Evolutionary conservation across 2,888 invertebrate genomes (phyloP).

Genomic region (Macrophya alboannulata): DNA sequence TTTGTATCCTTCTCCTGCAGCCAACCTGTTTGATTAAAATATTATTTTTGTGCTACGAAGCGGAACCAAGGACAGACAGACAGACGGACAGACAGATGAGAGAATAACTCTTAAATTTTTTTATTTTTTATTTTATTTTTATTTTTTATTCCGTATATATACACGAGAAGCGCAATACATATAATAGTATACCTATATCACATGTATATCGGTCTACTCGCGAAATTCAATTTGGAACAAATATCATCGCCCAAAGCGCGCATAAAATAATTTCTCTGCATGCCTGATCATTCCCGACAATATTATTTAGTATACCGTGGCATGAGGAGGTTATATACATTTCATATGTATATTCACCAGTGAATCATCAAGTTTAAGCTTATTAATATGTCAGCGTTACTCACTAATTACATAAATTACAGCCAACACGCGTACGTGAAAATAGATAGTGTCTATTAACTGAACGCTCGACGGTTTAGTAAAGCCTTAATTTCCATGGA

Average conservation of each 20-base stretch:
- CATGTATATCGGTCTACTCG: neutral
- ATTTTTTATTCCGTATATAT: neutral
- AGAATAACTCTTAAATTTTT: neutral
- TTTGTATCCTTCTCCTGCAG: conserved; percentile 19
- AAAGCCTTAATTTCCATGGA: neutral
- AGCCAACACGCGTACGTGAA: conserved; percentile 2
- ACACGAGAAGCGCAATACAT: neutral
- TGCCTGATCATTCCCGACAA: neutral
- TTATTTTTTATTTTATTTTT: neutral
- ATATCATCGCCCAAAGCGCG: neutral
- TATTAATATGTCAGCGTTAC: conserved; percentile 68
- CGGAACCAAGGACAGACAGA: conserved; percentile 12
- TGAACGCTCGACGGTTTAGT: neutral
- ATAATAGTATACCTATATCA: neutral
- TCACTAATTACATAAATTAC: conserved; percentile 61
- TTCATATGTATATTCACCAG: conserved; percentile 27
- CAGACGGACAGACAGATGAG: neutral
- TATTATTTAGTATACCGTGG: neutral
- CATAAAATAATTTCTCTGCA: neutral
- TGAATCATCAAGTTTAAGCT: conserved; percentile 65
- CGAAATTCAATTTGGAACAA: conserved; percentile 1
- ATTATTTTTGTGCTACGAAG: conserved; percentile 41
- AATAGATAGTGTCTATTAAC: conserved; percentile 11
- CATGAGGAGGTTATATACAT: neutral
- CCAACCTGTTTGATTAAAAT: conserved; percentile 52